Percentiles rank a stretch among this genome's conserved stretches.
Conservation (phyloP, 2,113 vertebrate genomes). For the Sceloporus tristichus region DNA sequence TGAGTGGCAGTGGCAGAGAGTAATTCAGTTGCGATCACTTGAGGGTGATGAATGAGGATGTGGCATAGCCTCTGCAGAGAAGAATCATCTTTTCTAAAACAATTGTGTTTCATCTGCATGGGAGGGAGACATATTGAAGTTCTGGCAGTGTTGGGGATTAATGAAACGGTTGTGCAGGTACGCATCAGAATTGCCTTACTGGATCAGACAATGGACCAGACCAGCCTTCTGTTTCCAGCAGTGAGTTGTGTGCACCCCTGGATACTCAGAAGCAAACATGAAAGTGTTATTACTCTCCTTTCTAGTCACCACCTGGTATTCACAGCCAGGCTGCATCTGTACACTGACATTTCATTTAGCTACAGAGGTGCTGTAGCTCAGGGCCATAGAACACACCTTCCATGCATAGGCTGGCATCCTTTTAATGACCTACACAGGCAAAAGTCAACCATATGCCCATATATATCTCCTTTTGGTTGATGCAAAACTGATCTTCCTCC, state of each 20-base stretch:
- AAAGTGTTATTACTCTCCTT: not conserved
- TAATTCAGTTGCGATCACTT: conserved; percentile 77
- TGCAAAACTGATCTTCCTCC: too few relatives aligned
- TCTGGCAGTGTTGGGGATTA: conserved; percentile 72
- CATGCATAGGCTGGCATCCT: not conserved
- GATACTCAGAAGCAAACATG: not conserved
- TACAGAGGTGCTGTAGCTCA: not conserved
- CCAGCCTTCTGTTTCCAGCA: not conserved
- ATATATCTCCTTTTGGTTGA: too few relatives aligned
- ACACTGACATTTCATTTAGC: not conserved
- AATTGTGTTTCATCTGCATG: conserved; percentile 77
- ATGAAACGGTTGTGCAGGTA: conserved; percentile 64
- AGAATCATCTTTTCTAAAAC: conserved; percentile 83
- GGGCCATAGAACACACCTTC: not conserved
- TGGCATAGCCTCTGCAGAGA: conserved; percentile 79
- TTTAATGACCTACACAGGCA: too few relatives aligned
- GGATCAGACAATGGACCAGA: not conserved
- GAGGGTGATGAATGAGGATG: conserved; percentile 84
- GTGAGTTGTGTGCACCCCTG: not conserved
- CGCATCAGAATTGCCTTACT: not conserved
- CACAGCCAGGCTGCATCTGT: not conserved
- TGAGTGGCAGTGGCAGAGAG: conserved; percentile 72
- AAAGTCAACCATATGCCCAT: too few relatives aligned
- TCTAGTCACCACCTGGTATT: not conserved
- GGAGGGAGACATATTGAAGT: conserved; percentile 57